Base-by-base conservation (phyloP, 2,113 vertebrate genomes). In the Puffinus mauretanicus region DNA sequence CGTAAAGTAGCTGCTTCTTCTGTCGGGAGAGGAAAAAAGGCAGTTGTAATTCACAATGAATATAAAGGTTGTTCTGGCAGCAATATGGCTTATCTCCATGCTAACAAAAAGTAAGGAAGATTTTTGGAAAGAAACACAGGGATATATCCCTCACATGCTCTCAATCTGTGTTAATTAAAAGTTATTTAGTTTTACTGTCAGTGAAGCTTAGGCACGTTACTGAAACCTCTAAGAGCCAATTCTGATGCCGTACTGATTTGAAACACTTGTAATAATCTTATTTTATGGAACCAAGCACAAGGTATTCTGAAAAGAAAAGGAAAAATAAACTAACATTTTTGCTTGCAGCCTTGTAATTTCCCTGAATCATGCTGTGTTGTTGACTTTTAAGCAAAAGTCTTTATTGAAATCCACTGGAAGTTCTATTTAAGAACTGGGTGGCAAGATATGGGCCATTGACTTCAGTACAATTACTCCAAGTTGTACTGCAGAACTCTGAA, bases 321-420 rank as follows among this genome's bases (percentile, higher is more conserved):
- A 66, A 91, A 96, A 95, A 90, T 32, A 83, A 92, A 88, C 58
- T 24, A 80, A 66, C 38, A 29, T 71, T 93, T 97, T 94, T 93
- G 65, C 95, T 96, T 92, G 61, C 47, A 93, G 92, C 80, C 64
- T 75, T 92, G 76, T 88, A 94, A 94, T 92, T 96, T 95, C 77
- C 86, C 69, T 40, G 88, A 97, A 93, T 58, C 92, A 84, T 86
- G 92, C 95, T 96, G 94, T 86, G 92, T 64, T 92, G 92, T 81
- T 96, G 90, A 96, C 81, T 96, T 95, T 96, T 95, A 97, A 96
- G 85, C 78, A 95, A 88, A 95, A 93, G n/a, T 81, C 92, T 94
- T 86, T 88, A 86, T 70, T 77, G 92, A 96, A 95, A 95, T 82
- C 78, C 70, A 93, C 75, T 83, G 71, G 32, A 96, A 94, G 90